These are phyloP conservation scores for Camponotus fellah DNA, from an alignment of 2,888 invertebrate species.

Conservation along the genomic window DNA sequence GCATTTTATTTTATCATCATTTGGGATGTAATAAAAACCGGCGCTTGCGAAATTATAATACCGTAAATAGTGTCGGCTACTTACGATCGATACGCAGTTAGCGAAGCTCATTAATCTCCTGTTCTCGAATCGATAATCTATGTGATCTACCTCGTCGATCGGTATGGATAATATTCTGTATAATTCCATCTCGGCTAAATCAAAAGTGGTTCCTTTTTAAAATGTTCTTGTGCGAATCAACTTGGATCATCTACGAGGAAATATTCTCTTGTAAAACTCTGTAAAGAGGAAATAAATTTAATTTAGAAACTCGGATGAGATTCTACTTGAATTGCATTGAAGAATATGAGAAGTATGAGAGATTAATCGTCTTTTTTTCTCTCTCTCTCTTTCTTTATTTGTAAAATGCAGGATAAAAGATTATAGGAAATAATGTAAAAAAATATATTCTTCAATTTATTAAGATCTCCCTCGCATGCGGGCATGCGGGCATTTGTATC, in stretches of 20 bases:
- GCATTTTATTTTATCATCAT: conserved; percentile 92
- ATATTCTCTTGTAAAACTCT: neutral
- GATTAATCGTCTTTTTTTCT: no score
- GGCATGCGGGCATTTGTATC: no score
- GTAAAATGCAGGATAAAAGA: no score
- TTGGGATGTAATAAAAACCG: conserved; percentile 93
- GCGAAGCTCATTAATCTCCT: conserved; percentile 87
- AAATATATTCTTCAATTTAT: no score
- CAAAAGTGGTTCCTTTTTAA: no score
- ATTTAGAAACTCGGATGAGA: neutral
- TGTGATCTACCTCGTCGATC: conserved; percentile 78
- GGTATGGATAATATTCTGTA: no score
- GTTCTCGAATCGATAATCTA: neutral
- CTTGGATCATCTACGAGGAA: neutral
- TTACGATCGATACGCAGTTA: conserved; percentile 87
- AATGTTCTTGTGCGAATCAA: neutral
- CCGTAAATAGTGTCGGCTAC: conserved; percentile 59
- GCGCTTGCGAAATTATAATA: conserved; percentile 90
- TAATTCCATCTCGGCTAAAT: no score
- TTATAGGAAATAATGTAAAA: no score
- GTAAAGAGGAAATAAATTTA: neutral
- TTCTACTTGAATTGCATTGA: no score
- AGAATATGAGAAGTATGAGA: neutral
- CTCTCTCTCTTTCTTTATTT: no score
- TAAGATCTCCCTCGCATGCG: no score